Base-by-base conservation (phyloP, 1,140 invertebrate genomes). In the Dufourea novaeangliae region DNA sequence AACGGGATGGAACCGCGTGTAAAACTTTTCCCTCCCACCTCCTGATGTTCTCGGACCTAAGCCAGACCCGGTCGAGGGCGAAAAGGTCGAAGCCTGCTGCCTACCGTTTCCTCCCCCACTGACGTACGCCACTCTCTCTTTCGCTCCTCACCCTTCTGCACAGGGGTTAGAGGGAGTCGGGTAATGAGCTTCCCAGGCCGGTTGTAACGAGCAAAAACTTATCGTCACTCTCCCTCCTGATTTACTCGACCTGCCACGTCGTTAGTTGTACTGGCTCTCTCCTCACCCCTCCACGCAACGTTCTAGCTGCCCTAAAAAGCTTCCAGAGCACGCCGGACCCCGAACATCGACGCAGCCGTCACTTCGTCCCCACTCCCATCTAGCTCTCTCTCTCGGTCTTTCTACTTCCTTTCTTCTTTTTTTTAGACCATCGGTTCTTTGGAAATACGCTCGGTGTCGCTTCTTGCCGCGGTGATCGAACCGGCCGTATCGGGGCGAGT, bases 201-300 rank as follows among this genome's bases (percentile, higher is more conserved):
- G 79, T 84, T 87, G 86, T 88, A 88, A 88, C 86, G 86, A 88
- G 86, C 86, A 88, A 88, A 88, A 88, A 88, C 86, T 88, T 88
- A 88, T 88, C 86, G 86, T 88, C 86, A 87, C 84, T 83, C 86
- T 87, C 86, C 86, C 83, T 82, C 72, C 86, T 88, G 86, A 88
- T 88, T 88, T 87, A 88, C 86, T 88, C 82, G 86, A 84, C 83
- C 84, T 85, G 84, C 84, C 84, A 85, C 75, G 84, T 85, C 84
- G 84, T 85, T 85, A 85, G 84, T 85, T 79, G 83, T 84, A 79
- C 79, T 62, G 79, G 17, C 46, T 8, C 3, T 8, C 34, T 37
- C 34, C 34, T 37, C 34, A 5, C 34, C 8, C 34, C 34, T 5
- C 3, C 77, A 56, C 57, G 32, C 27, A 37, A 22, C 62, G 17